Conservation (phyloP, 23 tunicate species). For the Trididemnum clinides region DNA sequence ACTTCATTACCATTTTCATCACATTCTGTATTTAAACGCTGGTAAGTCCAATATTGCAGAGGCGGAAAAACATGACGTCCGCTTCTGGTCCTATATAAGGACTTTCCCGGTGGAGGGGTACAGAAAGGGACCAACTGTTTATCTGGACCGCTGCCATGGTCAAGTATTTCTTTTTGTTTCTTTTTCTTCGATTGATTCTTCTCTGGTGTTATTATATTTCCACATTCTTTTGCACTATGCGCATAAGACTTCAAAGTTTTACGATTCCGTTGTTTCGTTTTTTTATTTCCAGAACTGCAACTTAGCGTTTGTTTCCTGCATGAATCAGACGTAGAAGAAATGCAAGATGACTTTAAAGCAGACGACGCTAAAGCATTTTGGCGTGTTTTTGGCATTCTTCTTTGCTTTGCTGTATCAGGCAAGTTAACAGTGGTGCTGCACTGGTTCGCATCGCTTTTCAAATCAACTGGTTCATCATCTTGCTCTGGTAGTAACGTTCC, state of each 20-base stretch:
- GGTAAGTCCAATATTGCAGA: slow-evolving; percentile 47
- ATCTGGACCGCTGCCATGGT: not conserved
- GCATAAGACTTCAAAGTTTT: not conserved
- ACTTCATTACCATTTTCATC: slow-evolving; percentile 37
- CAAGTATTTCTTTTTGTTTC: not conserved
- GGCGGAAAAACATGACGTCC: slow-evolving; percentile 60
- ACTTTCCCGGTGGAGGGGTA: not conserved
- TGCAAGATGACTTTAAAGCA: not conserved
- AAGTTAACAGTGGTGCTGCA: not conserved
- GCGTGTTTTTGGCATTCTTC: not conserved
- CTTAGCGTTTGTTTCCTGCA: not conserved
- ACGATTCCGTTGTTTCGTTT: not conserved
- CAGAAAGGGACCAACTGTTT: not conserved
- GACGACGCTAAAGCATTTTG: not conserved
- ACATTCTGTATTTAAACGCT: slow-evolving; percentile 28
- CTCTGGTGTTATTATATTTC: not conserved
- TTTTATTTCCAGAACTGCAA: not conserved
- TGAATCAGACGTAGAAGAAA: not conserved
- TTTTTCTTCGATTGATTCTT: not conserved
- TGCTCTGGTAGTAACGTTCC: too few species aligned
- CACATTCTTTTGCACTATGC: not conserved
- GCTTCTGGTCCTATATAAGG: slow-evolving; percentile 36
- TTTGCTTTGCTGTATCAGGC: not conserved
- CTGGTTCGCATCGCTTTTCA: not conserved
- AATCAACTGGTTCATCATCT: not conserved